A percentile compares a stretch with the other conserved stretches of the same genome.
Conservation (phyloP, 2,797 vertebrate genomes). For the Natrix natrix region DNA sequence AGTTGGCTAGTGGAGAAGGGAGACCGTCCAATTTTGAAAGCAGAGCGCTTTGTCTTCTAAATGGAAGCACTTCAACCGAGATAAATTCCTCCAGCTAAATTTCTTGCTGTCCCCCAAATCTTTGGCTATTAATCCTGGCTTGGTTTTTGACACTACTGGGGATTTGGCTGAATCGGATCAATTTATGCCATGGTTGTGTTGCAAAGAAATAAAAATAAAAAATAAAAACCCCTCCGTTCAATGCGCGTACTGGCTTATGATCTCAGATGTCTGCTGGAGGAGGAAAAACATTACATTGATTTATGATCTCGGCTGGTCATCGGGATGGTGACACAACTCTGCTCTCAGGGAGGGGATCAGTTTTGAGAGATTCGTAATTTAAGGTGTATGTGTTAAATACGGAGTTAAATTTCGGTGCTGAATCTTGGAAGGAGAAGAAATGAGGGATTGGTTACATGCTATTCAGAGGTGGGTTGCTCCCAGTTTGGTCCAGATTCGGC, state of each 20-base stretch:
- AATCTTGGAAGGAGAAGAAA: not conserved
- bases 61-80: conserved; percentile 16
- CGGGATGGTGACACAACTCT: not conserved
- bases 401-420: not conserved
- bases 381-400: not conserved
- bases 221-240: not conserved
- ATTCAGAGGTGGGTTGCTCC: too few relatives aligned
- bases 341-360: not conserved
- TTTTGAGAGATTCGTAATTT: not conserved
- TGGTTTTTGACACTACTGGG: not conserved
- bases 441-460: not conserved
- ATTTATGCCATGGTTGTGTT: conserved; percentile 10
- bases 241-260: conserved; percentile 1
- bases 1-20: conserved; percentile 23
- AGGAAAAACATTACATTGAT: conserved; percentile 10
- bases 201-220: not conserved
- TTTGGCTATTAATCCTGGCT: not conserved
- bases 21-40: conserved; percentile 42
- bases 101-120: conserved; percentile 10
- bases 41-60: conserved; percentile 37
- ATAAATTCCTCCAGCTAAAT: conserved; percentile 1
- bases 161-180: conserved; percentile 3
- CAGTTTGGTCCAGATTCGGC: too few relatives aligned
- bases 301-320: not conserved
- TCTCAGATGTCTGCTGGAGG: not conserved